Evolutionary conservation across 2,888 invertebrate species (phyloP).

Genomic region (Automeris io): DNA sequence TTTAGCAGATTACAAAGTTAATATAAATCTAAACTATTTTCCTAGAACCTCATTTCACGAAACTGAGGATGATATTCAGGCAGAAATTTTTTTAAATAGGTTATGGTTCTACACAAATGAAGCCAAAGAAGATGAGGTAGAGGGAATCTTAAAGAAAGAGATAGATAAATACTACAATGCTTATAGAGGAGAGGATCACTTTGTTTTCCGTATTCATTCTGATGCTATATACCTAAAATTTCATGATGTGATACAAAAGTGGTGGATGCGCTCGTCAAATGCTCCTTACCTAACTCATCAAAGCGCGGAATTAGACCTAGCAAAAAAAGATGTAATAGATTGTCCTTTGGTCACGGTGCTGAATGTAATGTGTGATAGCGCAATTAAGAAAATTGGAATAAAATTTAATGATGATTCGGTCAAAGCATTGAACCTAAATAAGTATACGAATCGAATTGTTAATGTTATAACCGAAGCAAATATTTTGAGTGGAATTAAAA

Average conservation of each 20-base stretch:
- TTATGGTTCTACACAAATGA: slow-evolving; percentile 38
- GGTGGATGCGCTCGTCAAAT: slow-evolving; percentile 31
- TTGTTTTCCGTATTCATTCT: slow-evolving; percentile 28
- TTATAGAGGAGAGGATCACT: slow-evolving; percentile 21
- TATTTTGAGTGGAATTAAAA: slow-evolving; percentile 27
- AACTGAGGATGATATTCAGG: slow-evolving; percentile 11
- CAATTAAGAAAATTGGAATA: slow-evolving; percentile 24
- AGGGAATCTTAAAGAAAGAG: slow-evolving; percentile 26
- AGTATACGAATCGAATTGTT: slow-evolving; percentile 12
- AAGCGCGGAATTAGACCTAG: slow-evolving; percentile 26
- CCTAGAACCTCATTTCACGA: slow-evolving; percentile 4
- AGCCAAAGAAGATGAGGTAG: slow-evolving; percentile 30
- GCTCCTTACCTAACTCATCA: slow-evolving; percentile 25
- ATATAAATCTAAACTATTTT: slow-evolving; percentile 3
- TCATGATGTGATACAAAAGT: slow-evolving; percentile 38
- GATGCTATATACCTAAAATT: slow-evolving; percentile 35
- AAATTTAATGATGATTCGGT: slow-evolving; percentile 19
- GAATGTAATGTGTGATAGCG: slow-evolving; percentile 28
- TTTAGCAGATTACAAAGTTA: slow-evolving; percentile 1
- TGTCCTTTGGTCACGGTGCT: slow-evolving; percentile 30
- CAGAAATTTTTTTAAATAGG: slow-evolving; percentile 27
- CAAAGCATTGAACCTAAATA: slow-evolving; percentile 19
- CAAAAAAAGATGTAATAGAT: slow-evolving; percentile 30
- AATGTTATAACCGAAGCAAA: slow-evolving; percentile 25
- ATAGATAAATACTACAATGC: slow-evolving; percentile 25